phyloP scores from a whole-genome alignment of 2,113 vertebrate species.

The Prietella phreatophila region DNA sequence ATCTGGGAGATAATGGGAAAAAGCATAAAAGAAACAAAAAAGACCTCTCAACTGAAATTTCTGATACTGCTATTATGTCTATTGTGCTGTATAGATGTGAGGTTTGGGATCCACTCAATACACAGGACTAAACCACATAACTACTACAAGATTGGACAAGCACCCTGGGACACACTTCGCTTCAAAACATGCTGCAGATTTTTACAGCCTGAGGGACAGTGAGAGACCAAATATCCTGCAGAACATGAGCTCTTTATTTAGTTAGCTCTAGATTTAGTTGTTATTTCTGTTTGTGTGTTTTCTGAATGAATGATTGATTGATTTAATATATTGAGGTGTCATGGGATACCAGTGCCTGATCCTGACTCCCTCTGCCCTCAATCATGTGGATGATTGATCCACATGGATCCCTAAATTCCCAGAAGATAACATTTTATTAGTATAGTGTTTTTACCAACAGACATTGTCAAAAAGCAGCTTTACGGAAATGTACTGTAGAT shows the following conservation, averaged over 20 bases:
- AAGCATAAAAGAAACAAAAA: neutral
- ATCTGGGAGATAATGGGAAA: neutral
- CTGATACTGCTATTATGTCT: neutral
- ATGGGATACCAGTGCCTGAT: neutral
- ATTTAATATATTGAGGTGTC: neutral
- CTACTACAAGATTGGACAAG: neutral
- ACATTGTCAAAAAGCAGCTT: neutral
- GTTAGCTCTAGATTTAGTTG: neutral
- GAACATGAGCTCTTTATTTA: neutral
- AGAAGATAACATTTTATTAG: neutral
- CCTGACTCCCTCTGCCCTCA: no score
- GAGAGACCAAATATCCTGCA: neutral
- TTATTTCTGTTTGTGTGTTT: neutral
- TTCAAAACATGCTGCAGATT: neutral
- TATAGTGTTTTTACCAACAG: neutral
- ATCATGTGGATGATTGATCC: no score
- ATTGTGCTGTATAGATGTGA: neutral
- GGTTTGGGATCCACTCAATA: neutral
- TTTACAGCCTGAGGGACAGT: neutral
- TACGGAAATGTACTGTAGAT: neutral
- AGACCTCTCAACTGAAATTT: neutral
- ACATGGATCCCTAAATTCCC: neutral
- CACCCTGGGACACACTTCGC: neutral
- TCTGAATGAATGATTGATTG: neutral
- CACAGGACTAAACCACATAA: neutral